Evolutionary conservation across 2,888 invertebrate species (phyloP), one percentile per base, ranked within the genome.

Genomic region (Chironomus tentans): DNA sequence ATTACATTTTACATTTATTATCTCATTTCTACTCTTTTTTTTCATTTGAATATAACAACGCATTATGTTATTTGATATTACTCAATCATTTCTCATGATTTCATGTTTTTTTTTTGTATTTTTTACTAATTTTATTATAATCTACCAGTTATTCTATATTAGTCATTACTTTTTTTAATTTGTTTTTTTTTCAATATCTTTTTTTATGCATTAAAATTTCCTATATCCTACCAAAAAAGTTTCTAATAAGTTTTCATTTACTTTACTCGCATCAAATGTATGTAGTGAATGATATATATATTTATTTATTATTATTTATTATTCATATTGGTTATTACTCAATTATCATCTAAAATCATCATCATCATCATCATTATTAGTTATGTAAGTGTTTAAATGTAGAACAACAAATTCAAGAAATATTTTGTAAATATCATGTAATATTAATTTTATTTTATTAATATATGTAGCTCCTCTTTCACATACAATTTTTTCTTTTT

Each of bases 1-100:
- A 50, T 71, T 71, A 71, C 47, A 71, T 71, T 71, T 71, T 70
- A 70, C 70, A 70, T 70, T 70, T 70, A 71, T 71, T 71, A 24
- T 70, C 10, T 68, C 68, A 68, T 48, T 48, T 50, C 71, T 71
- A 71, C 71, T 50, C 50, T 71, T 50, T 22, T 65, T 65, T 21
- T 24, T 65, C 22, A 21, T 65, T 24, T 65, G 18, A 65, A 65
- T 65, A 65, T 65, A 65, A 65, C 65, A 65, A 65, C 65, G 56
- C 56, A 56, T 18, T 56, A 70, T 70, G 70, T 70, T 70, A 70
- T 70, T 38, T 38, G 70, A 70, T 70, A 70, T 70, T 47, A 68
- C 24, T 68, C 68, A 68, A n/a, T 68, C 24, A 21, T 21, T 21
- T 21, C 18, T 62, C n/a, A 68, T 68, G 24, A 15, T 68, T 68